Base-by-base conservation (phyloP, 2,888 invertebrate genomes). In the Dione vanillae region DNA sequence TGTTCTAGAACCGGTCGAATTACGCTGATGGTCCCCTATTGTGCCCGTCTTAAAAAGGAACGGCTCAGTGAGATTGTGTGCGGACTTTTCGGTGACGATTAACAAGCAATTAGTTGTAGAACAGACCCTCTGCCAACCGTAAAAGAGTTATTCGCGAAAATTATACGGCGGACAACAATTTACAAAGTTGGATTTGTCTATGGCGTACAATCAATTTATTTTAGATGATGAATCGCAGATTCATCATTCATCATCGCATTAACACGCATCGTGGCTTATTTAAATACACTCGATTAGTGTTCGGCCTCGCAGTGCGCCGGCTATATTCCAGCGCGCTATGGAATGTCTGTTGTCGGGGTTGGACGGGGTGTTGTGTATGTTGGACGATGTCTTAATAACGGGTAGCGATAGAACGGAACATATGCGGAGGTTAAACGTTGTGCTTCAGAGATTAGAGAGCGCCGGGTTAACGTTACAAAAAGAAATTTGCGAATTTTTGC, bases 101-200 rank as follows among this genome's bases (percentile, higher is more conserved):
- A 78, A 78, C 66, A 78, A 77, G 70, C 74, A 76, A n/a, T 64
- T 78, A 41, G 2, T 74, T 7, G 45, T 77, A 0, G 79, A 79
- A 35, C 73, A 78, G 27, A 77, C 51, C 77, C 78, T 0, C 49
- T 79, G 8, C 78, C 77, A 0, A 76, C 73, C 0, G 65, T 76
- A 8, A 64, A 72, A 0, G 72, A 76, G 16, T 54, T 77, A 3
- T 76, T 77, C 62, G 52, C 78, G 10, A n/a, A 76, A 72, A 47
- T 59, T 79, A 27, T 47, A 76, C 20, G 77, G 77, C 3, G 77
- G 77, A 10, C 43, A 73, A 9, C 70, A 74, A 7, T 77, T 76
- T 65, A 54, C 65, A 12, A 76, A 77, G 54, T 6, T 77, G 35
- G 76, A 77, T 62, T 67, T 78, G 37, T 75, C 74, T 10, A 75